These are phyloP conservation scores for Drosophila littoralis DNA, from an alignment of 1,140 invertebrate genomes.

Conservation along the genomic window DNA sequence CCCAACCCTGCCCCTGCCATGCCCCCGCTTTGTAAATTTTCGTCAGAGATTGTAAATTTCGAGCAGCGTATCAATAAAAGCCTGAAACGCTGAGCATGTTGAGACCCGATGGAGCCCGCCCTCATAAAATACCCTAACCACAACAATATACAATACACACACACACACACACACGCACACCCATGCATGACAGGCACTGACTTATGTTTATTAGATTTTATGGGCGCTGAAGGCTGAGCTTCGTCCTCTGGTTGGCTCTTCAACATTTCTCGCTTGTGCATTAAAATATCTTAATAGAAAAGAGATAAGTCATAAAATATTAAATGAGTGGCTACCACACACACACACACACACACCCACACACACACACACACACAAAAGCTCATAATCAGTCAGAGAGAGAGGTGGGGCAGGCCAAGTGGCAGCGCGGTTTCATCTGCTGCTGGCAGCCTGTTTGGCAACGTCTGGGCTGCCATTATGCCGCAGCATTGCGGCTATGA, in stretches of 20 bases:
- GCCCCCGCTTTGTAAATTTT: not conserved
- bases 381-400: slow-evolving; percentile 57
- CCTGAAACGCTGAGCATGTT: slow-evolving; percentile 21
- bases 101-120: slow-evolving; percentile 26
- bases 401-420: slow-evolving; percentile 21
- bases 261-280: slow-evolving; percentile 42
- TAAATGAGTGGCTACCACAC: slow-evolving; percentile 62
- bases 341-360: slow-evolving; percentile 21
- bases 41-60: slow-evolving; percentile 40
- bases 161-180: slow-evolving; percentile 14
- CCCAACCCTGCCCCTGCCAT: no score
- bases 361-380: slow-evolving; percentile 1
- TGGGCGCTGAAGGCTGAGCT: slow-evolving; percentile 37
- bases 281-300: slow-evolving; percentile 82
- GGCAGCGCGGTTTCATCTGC: slow-evolving; percentile 48
- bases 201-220: slow-evolving; percentile 81
- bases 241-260: slow-evolving; percentile 48
- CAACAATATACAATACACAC: slow-evolving; percentile 41
- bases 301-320: slow-evolving; percentile 81
- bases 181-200: slow-evolving; percentile 35
- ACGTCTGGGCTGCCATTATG: slow-evolving; percentile 25
- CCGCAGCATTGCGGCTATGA: slow-evolving; percentile 68
- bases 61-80: slow-evolving; percentile 67
- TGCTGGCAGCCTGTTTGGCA: slow-evolving; percentile 34
- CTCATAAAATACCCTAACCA: slow-evolving; percentile 59